Percentiles rank a stretch among this genome's conserved stretches.
Conservation (phyloP, 2,113 vertebrate genomes). For the Indicator maculatus region DNA sequence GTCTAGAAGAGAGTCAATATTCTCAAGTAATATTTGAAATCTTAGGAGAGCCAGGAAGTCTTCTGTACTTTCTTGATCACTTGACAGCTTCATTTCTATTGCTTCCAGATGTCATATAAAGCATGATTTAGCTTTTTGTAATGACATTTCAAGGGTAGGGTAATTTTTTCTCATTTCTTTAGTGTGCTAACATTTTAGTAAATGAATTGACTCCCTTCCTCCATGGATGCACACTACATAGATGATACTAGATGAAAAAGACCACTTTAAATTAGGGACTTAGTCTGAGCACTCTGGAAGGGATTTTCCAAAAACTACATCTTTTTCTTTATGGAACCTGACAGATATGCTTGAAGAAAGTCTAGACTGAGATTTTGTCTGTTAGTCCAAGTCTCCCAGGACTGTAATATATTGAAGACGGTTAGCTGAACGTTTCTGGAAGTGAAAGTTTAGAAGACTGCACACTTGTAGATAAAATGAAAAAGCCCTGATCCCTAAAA, state of each 20-base stretch:
- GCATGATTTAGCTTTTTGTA: neutral
- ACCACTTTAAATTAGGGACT: neutral
- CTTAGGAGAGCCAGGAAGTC: neutral
- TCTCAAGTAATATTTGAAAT: neutral
- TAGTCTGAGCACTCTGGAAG: neutral
- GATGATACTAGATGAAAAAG: neutral
- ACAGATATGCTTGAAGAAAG: neutral
- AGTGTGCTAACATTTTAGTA: neutral
- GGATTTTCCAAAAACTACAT: neutral
- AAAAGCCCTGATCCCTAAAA: neutral
- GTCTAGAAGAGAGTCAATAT: neutral
- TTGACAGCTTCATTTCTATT: neutral
- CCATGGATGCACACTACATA: neutral
- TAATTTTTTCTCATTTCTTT: neutral
- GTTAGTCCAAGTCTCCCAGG: neutral
- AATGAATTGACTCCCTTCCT: neutral
- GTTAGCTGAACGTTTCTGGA: neutral
- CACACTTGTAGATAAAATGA: neutral
- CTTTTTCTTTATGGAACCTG: neutral
- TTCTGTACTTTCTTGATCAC: neutral
- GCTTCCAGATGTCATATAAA: neutral
- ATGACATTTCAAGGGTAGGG: neutral
- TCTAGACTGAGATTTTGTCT: neutral
- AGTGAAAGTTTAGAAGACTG: neutral
- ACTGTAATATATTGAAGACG: neutral